Evolutionary conservation across 2,888 invertebrate genomes (phyloP).

Genomic region (Boloria euphrosyne): DNA sequence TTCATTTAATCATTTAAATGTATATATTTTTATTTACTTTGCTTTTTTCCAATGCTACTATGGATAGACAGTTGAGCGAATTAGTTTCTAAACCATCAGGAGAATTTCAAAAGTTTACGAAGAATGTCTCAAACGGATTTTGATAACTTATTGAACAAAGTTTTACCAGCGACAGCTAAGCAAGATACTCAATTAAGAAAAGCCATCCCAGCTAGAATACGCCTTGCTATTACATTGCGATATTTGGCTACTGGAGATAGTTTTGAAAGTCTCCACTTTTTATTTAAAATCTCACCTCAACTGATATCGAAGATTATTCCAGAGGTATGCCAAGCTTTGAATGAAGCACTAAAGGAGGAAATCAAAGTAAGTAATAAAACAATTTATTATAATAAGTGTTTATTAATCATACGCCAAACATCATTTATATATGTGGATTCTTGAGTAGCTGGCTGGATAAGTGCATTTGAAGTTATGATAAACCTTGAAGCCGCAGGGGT

Average conservation of each 20-base stretch:
- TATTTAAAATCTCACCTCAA: conserved; percentile 46
- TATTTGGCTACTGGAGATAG: conserved; percentile 41
- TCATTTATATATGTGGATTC: background rate
- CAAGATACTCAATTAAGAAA: conserved; percentile 9
- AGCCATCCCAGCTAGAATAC: conserved; percentile 10
- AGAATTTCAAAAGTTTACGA: conserved; percentile 10
- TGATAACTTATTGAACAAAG: conserved; percentile 20
- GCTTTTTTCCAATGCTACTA: conserved; percentile 2
- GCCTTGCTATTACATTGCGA: conserved; percentile 23
- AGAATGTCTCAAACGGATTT: conserved; percentile 14
- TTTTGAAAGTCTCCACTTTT: conserved; percentile 38
- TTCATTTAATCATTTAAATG: background rate
- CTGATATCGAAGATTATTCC: conserved; percentile 43
- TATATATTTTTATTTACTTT: background rate
- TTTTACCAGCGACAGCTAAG: conserved; percentile 2
- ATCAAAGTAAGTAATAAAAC: conserved; percentile 41
- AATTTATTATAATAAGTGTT: conserved; percentile 3
- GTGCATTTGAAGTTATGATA: conserved; percentile 22
- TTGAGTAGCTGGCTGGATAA: conserved; percentile 16
- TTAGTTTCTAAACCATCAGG: conserved; percentile 6
- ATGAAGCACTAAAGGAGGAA: conserved; percentile 40
- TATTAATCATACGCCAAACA: conserved; percentile 20
- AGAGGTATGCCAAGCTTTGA: conserved; percentile 44
- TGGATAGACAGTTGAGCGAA: conserved; percentile 5
- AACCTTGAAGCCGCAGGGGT: conserved; percentile 18